phyloP scores from a whole-genome alignment of 2,113 vertebrate species.

The Hypocryptadius cinnamomeus region DNA sequence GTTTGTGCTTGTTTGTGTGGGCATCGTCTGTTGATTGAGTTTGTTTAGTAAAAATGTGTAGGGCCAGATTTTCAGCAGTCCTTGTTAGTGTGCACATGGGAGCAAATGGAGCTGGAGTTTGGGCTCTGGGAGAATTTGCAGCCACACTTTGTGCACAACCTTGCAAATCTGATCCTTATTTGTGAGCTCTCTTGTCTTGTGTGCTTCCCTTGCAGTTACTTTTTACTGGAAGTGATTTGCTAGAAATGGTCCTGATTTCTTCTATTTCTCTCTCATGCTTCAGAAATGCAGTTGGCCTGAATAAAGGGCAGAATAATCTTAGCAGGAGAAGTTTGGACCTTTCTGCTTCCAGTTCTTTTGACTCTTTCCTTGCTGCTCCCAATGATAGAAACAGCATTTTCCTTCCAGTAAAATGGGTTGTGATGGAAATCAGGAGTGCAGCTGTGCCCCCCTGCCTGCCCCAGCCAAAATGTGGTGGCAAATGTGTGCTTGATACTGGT shows the following conservation, averaged over 20 bases:
- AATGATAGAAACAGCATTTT: neutral
- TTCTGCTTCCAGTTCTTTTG: neutral
- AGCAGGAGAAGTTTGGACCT: constrained; percentile 3
- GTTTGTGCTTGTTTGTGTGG: constrained; percentile 57
- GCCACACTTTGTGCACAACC: neutral
- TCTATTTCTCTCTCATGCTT: neutral
- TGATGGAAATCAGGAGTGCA: neutral
- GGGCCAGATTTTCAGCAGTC: constrained; percentile 34
- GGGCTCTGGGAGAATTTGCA: constrained; percentile 5
- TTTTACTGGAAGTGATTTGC: constrained; percentile 46
- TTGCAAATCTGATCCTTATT: constrained; percentile 11
- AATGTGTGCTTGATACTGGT: neutral
- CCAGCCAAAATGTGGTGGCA: neutral
- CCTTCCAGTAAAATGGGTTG: constrained; percentile 53
- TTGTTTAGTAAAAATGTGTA: constrained; percentile 10
- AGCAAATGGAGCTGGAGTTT: neutral
- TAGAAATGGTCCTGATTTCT: constrained; percentile 1
- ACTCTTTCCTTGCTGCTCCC: neutral
- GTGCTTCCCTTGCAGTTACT: constrained; percentile 23
- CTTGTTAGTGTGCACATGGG: neutral
- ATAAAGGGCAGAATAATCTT: neutral
- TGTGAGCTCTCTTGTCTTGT: constrained; percentile 16
- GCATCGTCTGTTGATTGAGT: constrained; percentile 40
- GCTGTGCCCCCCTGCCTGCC: neutral
- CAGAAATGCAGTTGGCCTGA: constrained; percentile 30